A percentile compares a stretch with the other conserved stretches of the same genome.
Evolutionary conservation across 2,888 invertebrate species (phyloP).

Genomic region (Lucinisca nassula): DNA sequence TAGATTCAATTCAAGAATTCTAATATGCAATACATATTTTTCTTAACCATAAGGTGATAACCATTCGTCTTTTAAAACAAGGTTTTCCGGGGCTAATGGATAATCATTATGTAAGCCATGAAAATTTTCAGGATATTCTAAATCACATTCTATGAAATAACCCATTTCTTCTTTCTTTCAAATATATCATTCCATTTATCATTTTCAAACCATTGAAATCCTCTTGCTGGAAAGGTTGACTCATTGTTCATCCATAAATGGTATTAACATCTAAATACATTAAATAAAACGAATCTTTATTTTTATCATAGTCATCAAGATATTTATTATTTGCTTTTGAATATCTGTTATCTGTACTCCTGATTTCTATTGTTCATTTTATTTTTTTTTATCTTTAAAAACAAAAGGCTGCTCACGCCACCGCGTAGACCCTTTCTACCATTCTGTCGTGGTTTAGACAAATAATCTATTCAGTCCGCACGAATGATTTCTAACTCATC

Average conservation of each 20-base stretch:
- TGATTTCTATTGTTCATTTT: neutral
- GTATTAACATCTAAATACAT: slow-evolving; percentile 62
- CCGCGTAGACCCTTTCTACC: too few relatives aligned
- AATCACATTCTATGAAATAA: neutral
- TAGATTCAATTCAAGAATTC: neutral
- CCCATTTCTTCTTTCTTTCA: neutral
- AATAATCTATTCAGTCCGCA: too few relatives aligned
- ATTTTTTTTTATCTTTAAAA: too few relatives aligned
- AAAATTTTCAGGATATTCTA: neutral
- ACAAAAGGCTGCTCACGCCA: too few relatives aligned
- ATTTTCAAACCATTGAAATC: slow-evolving; percentile 74
- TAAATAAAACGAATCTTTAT: slow-evolving; percentile 28
- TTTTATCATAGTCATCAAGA: slow-evolving; percentile 18
- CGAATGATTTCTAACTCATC: too few relatives aligned
- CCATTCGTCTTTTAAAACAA: neutral
- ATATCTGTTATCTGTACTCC: slow-evolving; percentile 5
- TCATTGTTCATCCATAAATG: slow-evolving; percentile 78
- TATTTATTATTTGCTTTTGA: slow-evolving; percentile 51
- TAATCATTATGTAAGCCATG: neutral
- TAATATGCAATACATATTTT: neutral
- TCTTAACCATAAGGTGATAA: neutral
- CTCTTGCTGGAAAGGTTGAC: slow-evolving; percentile 75
- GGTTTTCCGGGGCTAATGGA: neutral
- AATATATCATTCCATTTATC: neutral
- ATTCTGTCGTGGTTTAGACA: too few relatives aligned